These are phyloP conservation scores for Ophion ventricosus DNA, from an alignment of 2,888 invertebrate species.

Conservation along the genomic window DNA sequence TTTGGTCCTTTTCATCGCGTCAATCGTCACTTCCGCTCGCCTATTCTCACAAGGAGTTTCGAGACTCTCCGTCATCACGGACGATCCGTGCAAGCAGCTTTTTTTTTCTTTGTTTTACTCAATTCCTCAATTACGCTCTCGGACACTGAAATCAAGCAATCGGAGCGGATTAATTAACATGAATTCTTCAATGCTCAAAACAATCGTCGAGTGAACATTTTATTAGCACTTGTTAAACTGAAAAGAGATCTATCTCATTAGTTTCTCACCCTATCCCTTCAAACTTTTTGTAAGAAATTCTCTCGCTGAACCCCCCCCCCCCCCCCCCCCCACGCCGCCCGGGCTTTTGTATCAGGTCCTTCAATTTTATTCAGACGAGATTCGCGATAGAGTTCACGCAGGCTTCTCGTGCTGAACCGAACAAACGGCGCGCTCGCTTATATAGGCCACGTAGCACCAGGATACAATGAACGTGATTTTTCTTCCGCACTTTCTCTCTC, in stretches of 20 bases:
- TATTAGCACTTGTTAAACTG: conserved; percentile 1
- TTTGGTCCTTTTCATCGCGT: conserved; percentile 22
- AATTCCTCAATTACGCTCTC: neutral
- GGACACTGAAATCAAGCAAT: conserved; percentile 50
- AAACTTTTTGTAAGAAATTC: too few relatives aligned
- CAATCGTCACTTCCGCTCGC: conserved; percentile 5
- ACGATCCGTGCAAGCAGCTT: neutral
- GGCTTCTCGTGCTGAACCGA: conserved; percentile 45
- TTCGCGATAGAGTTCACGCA: conserved; percentile 23
- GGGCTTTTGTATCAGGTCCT: neutral
- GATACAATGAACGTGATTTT: conserved; percentile 41
- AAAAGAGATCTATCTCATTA: conserved; percentile 1
- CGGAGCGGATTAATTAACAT: neutral
- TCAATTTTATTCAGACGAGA: conserved; percentile 38
- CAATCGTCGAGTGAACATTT: conserved; percentile 7
- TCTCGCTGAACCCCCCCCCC: too few relatives aligned
- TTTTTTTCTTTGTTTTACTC: neutral
- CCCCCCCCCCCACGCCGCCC: neutral
- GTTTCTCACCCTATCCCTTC: too few relatives aligned
- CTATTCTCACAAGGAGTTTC: conserved; percentile 27
- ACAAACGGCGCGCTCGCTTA: conserved; percentile 37
- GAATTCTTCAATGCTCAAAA: neutral
- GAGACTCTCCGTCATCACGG: conserved; percentile 65
- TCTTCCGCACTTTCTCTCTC: conserved; percentile 3
- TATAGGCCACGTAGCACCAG: conserved; percentile 31